These are phyloP conservation scores for Dynastes maya DNA, from an alignment of 2,888 invertebrate genomes.

Conservation along the genomic window DNA sequence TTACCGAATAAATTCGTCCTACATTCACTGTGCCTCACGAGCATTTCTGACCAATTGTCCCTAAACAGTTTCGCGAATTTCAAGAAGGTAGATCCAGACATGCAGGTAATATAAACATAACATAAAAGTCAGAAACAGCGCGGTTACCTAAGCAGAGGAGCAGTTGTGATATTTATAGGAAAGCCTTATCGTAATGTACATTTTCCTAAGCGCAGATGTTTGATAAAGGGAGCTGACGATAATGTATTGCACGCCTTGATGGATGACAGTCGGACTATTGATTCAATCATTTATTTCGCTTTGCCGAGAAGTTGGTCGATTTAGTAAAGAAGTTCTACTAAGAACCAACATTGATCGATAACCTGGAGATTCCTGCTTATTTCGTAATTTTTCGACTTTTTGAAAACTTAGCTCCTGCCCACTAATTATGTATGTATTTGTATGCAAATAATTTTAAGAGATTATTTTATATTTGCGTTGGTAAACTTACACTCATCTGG, in stretches of 20 bases:
- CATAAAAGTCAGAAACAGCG: constrained; percentile 2
- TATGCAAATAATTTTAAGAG: too few relatives aligned
- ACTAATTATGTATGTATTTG: too few relatives aligned
- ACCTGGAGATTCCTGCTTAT: too few relatives aligned
- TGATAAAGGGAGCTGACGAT: constrained; percentile 6
- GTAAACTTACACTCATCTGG: too few relatives aligned
- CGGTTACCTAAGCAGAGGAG: constrained; percentile 29
- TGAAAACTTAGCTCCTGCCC: too few relatives aligned
- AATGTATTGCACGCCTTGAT: constrained; percentile 11
- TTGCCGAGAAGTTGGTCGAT: background rate
- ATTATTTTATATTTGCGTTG: too few relatives aligned
- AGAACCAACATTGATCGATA: too few relatives aligned
- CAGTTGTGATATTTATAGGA: constrained; percentile 22
- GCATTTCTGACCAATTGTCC: too few relatives aligned
- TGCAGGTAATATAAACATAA: background rate
- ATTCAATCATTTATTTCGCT: constrained; percentile 16
- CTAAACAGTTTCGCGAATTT: background rate
- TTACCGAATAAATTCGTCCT: too few relatives aligned
- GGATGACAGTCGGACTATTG: constrained; percentile 23
- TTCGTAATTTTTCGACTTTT: too few relatives aligned
- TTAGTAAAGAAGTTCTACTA: too few relatives aligned
- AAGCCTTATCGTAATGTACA: constrained; percentile 32
- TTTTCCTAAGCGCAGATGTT: constrained; percentile 29
- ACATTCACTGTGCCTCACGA: too few relatives aligned
- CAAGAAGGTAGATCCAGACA: constrained; percentile 17